Evolutionary conservation across 2,797 vertebrate genomes (phyloP).

Genomic region (Amniataba percoides): DNA sequence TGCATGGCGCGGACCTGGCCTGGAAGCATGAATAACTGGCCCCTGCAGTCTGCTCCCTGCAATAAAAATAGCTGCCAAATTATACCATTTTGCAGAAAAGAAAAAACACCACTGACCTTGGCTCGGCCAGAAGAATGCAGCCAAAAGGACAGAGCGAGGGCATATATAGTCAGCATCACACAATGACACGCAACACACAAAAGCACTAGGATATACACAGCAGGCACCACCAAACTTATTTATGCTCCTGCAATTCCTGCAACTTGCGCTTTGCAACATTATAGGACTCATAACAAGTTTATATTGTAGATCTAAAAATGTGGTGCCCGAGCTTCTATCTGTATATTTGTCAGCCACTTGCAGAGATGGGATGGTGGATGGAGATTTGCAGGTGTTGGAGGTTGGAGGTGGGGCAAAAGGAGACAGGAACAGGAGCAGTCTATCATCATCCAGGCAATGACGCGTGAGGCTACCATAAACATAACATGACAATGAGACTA

Average conservation of each 20-base stretch:
- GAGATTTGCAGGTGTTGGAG: constrained; percentile 33
- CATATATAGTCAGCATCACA: constrained; percentile 72
- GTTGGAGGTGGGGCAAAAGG: not conserved
- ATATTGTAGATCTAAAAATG: constrained; percentile 45
- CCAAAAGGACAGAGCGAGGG: constrained; percentile 62
- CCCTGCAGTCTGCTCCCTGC: constrained; percentile 72
- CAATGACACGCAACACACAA: constrained; percentile 65
- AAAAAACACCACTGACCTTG: constrained; percentile 73
- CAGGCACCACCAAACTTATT: constrained; percentile 44
- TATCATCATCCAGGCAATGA: constrained; percentile 54
- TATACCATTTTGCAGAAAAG: constrained; percentile 83
- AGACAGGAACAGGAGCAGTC: constrained; percentile 43
- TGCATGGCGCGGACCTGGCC: constrained; percentile 60
- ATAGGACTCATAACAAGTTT: constrained; percentile 23
- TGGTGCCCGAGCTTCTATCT: constrained; percentile 22
- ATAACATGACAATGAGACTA: constrained; percentile 54
- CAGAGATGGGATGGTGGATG: not conserved
- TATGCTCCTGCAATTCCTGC: constrained; percentile 57
- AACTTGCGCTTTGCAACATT: constrained; percentile 34
- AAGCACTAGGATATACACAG: constrained; percentile 35
- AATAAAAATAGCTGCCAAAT: constrained; percentile 87
- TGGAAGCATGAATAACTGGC: constrained; percentile 62
- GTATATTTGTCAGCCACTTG: constrained; percentile 17
- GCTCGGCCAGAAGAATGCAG: constrained; percentile 81
- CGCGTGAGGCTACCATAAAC: constrained; percentile 50